These are phyloP conservation scores for Ochropleura leucogaster DNA, from an alignment of 2,888 invertebrate genomes.

Conservation along the genomic window DNA sequence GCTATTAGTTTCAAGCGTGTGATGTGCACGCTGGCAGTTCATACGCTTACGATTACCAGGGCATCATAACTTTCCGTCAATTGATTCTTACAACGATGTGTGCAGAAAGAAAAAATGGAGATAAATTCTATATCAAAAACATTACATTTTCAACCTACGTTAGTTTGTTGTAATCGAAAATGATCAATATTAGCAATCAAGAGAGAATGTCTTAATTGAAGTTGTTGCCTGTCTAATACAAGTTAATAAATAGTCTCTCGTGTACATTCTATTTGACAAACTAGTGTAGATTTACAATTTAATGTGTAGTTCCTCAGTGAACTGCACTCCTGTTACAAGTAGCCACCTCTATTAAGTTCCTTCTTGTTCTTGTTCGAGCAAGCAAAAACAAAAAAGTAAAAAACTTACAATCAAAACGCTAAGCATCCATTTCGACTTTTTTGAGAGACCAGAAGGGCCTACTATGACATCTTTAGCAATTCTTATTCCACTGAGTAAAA, in stretches of 20 bases:
- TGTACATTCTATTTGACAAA: constrained; percentile 2
- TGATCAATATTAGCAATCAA: neutral
- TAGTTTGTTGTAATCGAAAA: neutral
- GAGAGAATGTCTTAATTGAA: neutral
- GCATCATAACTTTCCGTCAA: constrained; percentile 16
- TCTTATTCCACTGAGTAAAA: no score
- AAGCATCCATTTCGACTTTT: neutral
- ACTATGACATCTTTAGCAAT: neutral
- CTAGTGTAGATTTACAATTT: constrained; percentile 9
- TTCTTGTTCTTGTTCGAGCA: no score
- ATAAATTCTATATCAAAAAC: constrained; percentile 5
- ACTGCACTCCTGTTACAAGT: constrained; percentile 9
- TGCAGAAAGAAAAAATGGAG: constrained; percentile 20
- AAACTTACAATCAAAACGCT: neutral
- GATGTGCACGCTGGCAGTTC: neutral
- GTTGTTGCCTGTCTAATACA: neutral
- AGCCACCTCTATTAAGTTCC: neutral
- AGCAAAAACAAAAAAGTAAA: no score
- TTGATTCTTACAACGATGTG: constrained; percentile 33
- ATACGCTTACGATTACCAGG: neutral
- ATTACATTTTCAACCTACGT: neutral
- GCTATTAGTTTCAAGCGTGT: neutral
- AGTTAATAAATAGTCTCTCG: neutral
- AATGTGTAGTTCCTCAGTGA: constrained; percentile 13
- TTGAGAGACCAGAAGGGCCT: neutral